A percentile compares a stretch with the other conserved stretches of the same genome.
These are phyloP conservation scores for Tinamus major DNA, from an alignment of 2,797 vertebrate genomes.

Conservation along the genomic window DNA sequence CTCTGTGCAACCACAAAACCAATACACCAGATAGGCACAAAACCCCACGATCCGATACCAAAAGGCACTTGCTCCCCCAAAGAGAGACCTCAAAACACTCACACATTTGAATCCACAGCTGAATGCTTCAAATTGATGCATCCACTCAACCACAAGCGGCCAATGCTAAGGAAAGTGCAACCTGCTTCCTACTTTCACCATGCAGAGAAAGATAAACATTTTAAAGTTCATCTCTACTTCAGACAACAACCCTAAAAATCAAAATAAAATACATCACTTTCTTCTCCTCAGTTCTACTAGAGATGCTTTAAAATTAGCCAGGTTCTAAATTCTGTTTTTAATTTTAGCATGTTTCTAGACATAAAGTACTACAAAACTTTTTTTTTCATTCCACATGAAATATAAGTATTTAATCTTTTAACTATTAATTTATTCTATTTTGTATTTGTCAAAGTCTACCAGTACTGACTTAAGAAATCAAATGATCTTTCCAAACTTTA, in stretches of 20 bases:
- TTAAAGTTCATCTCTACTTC: background rate
- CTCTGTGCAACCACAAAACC: background rate
- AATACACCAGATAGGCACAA: background rate
- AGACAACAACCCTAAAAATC: background rate
- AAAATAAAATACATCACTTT: background rate
- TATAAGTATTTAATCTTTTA: background rate
- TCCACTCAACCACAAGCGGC: background rate
- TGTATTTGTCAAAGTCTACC: conserved; percentile 44
- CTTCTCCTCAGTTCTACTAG: background rate
- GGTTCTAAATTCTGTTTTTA: conserved; percentile 30
- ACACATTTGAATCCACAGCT: background rate
- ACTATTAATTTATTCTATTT: conserved; percentile 2
- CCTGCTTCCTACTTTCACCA: background rate
- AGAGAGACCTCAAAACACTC: background rate
- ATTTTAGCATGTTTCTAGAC: conserved; percentile 46
- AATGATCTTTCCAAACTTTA: conserved; percentile 25
- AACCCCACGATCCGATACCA: background rate
- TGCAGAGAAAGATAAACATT: background rate
- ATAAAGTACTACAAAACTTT: conserved; percentile 23
- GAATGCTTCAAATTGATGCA: background rate
- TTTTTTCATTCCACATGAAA: conserved; percentile 30
- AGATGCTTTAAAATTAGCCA: conserved; percentile 42
- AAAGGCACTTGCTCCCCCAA: background rate
- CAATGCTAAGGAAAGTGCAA: background rate
- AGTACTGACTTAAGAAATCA: background rate